Evolutionary conservation across 2,113 vertebrate genomes (phyloP).

Genomic region (Bubo scandiacus): DNA sequence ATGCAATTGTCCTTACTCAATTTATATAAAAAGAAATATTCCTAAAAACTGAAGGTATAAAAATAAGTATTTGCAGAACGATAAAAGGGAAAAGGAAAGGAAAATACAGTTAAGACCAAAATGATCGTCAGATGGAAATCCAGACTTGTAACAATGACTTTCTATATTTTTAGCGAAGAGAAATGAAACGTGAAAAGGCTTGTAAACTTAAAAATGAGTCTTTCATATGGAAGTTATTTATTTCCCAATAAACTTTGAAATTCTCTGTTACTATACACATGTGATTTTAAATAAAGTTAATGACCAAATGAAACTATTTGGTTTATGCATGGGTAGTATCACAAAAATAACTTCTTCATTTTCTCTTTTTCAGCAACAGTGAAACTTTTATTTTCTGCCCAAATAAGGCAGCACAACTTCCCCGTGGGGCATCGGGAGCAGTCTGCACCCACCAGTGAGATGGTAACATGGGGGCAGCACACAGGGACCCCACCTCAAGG

Average conservation of each 20-base stretch:
- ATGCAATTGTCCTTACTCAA: background rate
- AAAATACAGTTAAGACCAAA: background rate
- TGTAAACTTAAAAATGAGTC: background rate
- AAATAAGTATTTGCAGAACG: background rate
- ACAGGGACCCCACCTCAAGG: too few relatives aligned
- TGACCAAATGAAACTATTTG: background rate
- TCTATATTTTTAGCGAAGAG: background rate
- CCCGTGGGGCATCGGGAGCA: rapidly evolving
- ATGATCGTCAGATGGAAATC: background rate
- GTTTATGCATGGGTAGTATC: background rate
- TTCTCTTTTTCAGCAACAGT: background rate
- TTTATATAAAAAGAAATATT: background rate
- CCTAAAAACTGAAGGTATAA: background rate
- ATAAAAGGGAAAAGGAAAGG: background rate
- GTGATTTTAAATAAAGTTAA: background rate
- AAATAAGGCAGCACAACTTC: background rate
- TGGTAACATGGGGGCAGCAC: background rate
- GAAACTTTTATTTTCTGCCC: background rate
- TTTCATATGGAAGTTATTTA: background rate
- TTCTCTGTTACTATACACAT: background rate
- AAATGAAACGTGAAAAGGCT: background rate
- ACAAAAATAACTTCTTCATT: background rate
- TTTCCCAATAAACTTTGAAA: background rate
- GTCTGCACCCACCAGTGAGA: background rate
- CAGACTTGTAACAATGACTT: background rate